Percentiles rank a stretch among this genome's conserved stretches.
Evolutionary conservation across 30 jellyfish, hydroid and myxozoan species (phyloP).

Genomic region (Sanderia malayensis): DNA sequence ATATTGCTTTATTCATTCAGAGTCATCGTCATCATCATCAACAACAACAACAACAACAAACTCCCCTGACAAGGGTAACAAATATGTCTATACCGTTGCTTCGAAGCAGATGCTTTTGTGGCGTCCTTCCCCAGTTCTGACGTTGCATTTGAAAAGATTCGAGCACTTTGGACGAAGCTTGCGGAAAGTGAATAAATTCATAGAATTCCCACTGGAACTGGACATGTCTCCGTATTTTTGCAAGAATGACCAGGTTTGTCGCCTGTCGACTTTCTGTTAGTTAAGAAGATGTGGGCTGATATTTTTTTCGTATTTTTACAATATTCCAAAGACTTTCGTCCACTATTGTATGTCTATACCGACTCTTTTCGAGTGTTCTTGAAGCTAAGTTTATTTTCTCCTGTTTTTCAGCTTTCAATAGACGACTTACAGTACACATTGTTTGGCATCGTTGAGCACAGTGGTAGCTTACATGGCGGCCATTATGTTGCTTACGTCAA

Average conservation of each 20-base stretch:
- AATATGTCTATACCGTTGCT: conserved; percentile 54
- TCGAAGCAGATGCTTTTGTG: conserved; percentile 69
- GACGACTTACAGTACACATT: conserved; percentile 52
- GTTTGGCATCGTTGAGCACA: conserved; percentile 79
- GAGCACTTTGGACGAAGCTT: conserved; percentile 65
- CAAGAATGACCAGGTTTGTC: conserved; percentile 37
- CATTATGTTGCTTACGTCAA: conserved; percentile 84
- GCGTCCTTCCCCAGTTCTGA: conserved; percentile 50
- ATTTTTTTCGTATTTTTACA: too few species aligned
- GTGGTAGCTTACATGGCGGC: conserved; percentile 87
- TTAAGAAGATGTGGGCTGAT: too few species aligned
- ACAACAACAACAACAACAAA: too few species aligned
- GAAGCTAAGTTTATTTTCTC: too few species aligned
- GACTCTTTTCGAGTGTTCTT: too few species aligned
- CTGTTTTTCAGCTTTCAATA: conserved; percentile 32
- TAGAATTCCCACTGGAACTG: conserved; percentile 56
- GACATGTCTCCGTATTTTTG: conserved; percentile 65
- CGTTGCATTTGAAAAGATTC: conserved; percentile 70
- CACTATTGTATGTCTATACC: too few species aligned
- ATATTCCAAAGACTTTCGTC: too few species aligned
- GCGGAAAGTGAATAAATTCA: conserved; percentile 51
- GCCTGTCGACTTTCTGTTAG: too few species aligned
- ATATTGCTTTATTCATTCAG: too few species aligned
- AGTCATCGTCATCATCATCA: too few species aligned
- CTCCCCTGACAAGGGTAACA: conserved; percentile 13